Evolutionary conservation across 1,140 invertebrate species (phyloP), one percentile per base, ranked within the genome.

Genomic region (Dinoponera quadriceps): DNA sequence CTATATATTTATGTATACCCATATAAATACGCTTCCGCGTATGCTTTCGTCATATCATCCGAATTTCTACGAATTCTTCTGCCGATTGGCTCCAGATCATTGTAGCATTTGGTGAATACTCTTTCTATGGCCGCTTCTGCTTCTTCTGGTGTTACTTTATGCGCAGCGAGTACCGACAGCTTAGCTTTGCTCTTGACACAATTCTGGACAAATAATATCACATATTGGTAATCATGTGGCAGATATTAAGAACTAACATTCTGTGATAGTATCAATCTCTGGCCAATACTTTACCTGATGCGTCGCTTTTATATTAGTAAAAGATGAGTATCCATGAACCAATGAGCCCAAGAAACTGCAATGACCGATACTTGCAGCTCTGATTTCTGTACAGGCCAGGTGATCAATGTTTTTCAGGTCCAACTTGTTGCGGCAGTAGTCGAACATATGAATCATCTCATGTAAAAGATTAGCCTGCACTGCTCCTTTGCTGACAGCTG

Each of bases 381-480:
- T 94, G 84, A 99, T 97, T 95, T 99, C 99, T 0, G 98, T 98
- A 91, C 99, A 99, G 0, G 98, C 98, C 55, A 99, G 93, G 94
- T 99, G 99, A 89, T 99, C 97, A 74, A 98, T 94, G 92, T 99
- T 98, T 85, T 96, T 97, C 86, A 98, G 98, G 92, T 99, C 97
- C 49, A 99, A 91, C 72, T 99, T 96, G 85, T 98, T 97, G 59
- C 96, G 95, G 93, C 98, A 99, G 90, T 96, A 97, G 93, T 99
- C 99, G 93, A 99, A 99, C 97, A 99, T 99, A 93, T 99, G 99
- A 57, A 99, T 97, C 95, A 99, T 96, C 94, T 99, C 99, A 93
- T 99, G 99, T 1, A 96, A 96, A 3, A 99, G 91, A 9, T 98
- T 96, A 81, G 96, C 96, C 92, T 97, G 96, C 0, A 98, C 96